A percentile compares a stretch with the other conserved stretches of the same genome.
Evolutionary conservation across 2,888 invertebrate genomes (phyloP).

Genomic region (Caenorhabditis wallacei): DNA sequence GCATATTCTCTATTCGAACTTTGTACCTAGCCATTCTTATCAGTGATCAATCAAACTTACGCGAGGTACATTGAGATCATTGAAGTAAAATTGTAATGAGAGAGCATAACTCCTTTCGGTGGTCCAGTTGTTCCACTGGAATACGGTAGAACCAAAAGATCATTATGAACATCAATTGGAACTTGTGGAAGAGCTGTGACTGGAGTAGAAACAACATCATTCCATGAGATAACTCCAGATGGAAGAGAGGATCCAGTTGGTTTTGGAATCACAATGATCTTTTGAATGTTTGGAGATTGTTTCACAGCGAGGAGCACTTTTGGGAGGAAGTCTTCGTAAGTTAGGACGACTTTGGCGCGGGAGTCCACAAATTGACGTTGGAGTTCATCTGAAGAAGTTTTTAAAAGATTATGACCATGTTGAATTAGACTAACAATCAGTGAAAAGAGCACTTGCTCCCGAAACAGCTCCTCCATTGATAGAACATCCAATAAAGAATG

Average conservation of each 20-base stretch:
- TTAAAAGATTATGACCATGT: not conserved
- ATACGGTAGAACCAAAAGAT: constrained; percentile 77
- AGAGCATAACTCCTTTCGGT: constrained; percentile 81
- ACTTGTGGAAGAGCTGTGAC: constrained; percentile 65
- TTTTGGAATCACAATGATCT: constrained; percentile 70
- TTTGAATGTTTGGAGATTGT: constrained; percentile 69
- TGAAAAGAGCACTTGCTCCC: constrained; percentile 77
- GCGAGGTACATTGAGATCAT: constrained; percentile 75
- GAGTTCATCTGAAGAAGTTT: constrained; percentile 75
- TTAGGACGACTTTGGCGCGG: constrained; percentile 75
- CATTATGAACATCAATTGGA: constrained; percentile 70
- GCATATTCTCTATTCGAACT: constrained; percentile 1
- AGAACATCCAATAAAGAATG: constrained; percentile 72
- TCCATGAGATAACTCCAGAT: constrained; percentile 65
- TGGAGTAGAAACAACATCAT: constrained; percentile 67
- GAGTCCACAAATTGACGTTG: constrained; percentile 78
- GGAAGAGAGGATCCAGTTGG: constrained; percentile 62
- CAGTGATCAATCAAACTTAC: constrained; percentile 55
- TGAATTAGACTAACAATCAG: constrained; percentile 70
- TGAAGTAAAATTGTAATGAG: constrained; percentile 76
- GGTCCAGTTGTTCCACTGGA: constrained; percentile 81
- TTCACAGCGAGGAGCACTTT: constrained; percentile 75
- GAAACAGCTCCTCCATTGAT: constrained; percentile 71
- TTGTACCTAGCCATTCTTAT: constrained; percentile 7
- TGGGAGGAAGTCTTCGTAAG: constrained; percentile 72